Evolutionary conservation across 2,113 vertebrate species (phyloP), one percentile per base, ranked within the genome.

Genomic region (Pleuronectes platessa): DNA sequence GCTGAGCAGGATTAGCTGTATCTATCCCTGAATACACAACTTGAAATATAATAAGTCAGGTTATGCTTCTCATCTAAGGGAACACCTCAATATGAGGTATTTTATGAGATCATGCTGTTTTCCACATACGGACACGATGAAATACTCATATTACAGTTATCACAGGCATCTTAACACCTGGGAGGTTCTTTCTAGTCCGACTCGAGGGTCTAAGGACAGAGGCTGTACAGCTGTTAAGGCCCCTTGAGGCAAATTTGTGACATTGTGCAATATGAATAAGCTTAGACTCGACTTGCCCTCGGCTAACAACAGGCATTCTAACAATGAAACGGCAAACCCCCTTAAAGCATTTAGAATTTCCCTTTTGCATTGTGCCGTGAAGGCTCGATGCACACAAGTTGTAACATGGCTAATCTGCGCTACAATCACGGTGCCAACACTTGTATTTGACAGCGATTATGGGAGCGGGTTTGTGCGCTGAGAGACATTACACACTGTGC

Each of bases 391-490:
- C 66, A 71, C 73, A 68, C 23, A 24, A 26, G 69, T 20, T 40
- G 58, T 70, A 56, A 80, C 47, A 45, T 13, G 69, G 42, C 24
- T 83, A 70, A 83, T 86, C 80, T 75, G 73, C 5, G 31, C 40
- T 20, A 68, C 71, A 68, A 85, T 85, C 80, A 59, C 74, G 21
- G 13, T 0, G n/a, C 56, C 14, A 11, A 37, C 58, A n/a, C 61
- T 76, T 27, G 68, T 71, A 12, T 78, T 80, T 80, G 76, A 81
- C 83, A 76, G 73, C 54, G 78, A 86, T 82, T 83, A 80, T 17
- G 74, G 63, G 56, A 74, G 62, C 9, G 13, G 61, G 76, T 74
- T 49, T 65, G 55, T 18, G 66, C 12, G 17, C 40, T 53, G 78
- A 87, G 63, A 74, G 80, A 85, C 69, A 83, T 45, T 66, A 65